These are phyloP conservation scores for Gallinago media DNA, from an alignment of 2,113 vertebrate species.

Conservation along the genomic window DNA sequence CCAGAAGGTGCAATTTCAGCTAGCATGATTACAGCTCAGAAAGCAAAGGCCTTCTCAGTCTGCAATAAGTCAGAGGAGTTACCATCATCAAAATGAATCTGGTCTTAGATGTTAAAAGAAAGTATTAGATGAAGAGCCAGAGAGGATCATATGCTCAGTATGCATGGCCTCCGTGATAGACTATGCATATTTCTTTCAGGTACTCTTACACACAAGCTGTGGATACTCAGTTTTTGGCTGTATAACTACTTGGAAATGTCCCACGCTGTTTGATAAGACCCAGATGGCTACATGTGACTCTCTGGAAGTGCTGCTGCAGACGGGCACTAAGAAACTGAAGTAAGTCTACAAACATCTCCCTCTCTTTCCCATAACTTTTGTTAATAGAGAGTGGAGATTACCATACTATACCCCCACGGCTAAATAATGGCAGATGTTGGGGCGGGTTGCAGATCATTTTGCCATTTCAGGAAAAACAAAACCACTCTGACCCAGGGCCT, in stretches of 20 bases:
- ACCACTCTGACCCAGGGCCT: neutral
- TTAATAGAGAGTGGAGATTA: neutral
- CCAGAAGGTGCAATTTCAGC: neutral
- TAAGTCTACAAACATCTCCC: neutral
- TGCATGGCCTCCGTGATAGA: neutral
- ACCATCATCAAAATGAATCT: neutral
- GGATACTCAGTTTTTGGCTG: constrained; percentile 28
- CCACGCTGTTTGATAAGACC: constrained; percentile 1
- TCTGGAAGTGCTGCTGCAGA: constrained; percentile 16
- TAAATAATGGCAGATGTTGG: neutral
- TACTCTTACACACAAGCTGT: neutral
- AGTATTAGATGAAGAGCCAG: neutral
- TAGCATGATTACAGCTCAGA: neutral
- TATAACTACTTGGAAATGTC: constrained; percentile 40
- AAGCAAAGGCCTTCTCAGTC: neutral
- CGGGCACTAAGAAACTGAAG: neutral
- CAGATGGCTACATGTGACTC: constrained; percentile 56
- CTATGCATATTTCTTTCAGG: constrained; percentile 7
- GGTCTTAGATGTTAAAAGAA: neutral
- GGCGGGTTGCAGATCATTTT: neutral
- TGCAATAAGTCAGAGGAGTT: neutral
- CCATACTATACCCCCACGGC: neutral
- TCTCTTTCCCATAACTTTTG: neutral
- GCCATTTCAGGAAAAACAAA: neutral
- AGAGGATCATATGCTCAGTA: neutral